Conservation (phyloP, 2,888 invertebrate species). For the Callyntrura sp. region DNA sequence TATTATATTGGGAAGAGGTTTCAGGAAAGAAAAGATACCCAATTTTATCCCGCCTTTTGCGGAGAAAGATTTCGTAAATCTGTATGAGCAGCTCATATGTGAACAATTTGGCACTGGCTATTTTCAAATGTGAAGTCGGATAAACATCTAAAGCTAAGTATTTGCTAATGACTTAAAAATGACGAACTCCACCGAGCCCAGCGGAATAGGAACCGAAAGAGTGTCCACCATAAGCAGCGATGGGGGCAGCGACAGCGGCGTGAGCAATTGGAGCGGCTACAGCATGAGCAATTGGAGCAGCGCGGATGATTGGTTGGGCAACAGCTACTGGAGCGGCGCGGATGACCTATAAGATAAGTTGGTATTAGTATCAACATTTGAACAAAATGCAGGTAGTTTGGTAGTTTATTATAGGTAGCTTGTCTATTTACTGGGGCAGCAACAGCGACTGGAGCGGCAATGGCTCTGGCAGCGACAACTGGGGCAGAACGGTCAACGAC, state of each 20-base stretch:
- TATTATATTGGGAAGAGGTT: conserved; percentile 1
- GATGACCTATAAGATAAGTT: not conserved
- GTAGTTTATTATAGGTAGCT: too few species aligned
- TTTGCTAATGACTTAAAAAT: too few species aligned
- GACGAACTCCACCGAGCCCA: not conserved
- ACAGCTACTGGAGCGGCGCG: conserved; percentile 79
- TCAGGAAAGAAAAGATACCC: not conserved
- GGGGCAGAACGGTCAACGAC: conserved; percentile 29
- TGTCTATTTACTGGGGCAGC: not conserved
- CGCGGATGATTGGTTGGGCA: not conserved
- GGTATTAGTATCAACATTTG: too few species aligned
- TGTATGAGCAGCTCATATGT: conserved; percentile 28
- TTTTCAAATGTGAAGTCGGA: conserved; percentile 17
- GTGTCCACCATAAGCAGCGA: not conserved
- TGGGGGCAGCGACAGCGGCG: conserved; percentile 8
- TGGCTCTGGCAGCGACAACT: conserved; percentile 1
- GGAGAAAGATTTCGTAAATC: not conserved
- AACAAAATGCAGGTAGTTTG: too few species aligned
- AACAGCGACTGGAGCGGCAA: conserved; percentile 14
- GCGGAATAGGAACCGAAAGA: not conserved
- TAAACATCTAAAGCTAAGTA: not conserved
- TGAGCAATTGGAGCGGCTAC: not conserved
- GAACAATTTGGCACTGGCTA: not conserved
- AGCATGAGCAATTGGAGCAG: too few species aligned
- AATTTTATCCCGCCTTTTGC: not conserved